A percentile compares a stretch with the other conserved stretches of the same genome.
phyloP scores from a whole-genome alignment of 1,140 invertebrate genomes.

The Magallana gigas region DNA sequence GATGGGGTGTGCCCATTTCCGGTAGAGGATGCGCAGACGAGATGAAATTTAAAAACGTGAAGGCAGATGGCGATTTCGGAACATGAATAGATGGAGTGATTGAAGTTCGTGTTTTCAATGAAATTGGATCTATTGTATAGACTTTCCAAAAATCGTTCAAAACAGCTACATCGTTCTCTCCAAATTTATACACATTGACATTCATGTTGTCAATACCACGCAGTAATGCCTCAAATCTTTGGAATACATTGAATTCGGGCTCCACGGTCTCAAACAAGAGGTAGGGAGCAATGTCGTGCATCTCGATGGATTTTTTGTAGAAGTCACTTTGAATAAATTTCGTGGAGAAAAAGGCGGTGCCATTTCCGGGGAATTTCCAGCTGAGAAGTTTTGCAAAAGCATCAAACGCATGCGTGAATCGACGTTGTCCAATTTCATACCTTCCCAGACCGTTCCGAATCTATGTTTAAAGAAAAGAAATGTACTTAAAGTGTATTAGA shows the following conservation, averaged over 20 bases:
- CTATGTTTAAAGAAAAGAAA: conserved; percentile 58
- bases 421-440: conserved; percentile 68
- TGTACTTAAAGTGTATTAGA: too few species aligned
- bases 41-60: conserved; percentile 65
- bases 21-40: conserved; percentile 74
- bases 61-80: conserved; percentile 40
- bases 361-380: conserved; percentile 71
- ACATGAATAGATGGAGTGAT: conserved; percentile 69
- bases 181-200: conserved; percentile 70
- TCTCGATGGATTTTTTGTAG: conserved; percentile 67
- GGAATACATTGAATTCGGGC: conserved; percentile 66
- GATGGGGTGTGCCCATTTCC: conserved; percentile 65
- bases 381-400: conserved; percentile 73
- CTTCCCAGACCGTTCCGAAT: conserved; percentile 72
- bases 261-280: conserved; percentile 70
- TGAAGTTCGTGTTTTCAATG: conserved; percentile 54
- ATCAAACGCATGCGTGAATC: conserved; percentile 73
- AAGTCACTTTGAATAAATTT: conserved; percentile 67
- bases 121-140: conserved; percentile 64
- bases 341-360: conserved; percentile 68
- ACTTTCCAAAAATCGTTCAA: conserved; percentile 75
- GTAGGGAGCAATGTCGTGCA: conserved; percentile 71
- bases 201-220: conserved; percentile 76
- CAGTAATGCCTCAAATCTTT: conserved; percentile 65
- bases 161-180: conserved; percentile 55